Conservation (phyloP, 2,797 vertebrate genomes). For the Notolabrus celidotus region DNA sequence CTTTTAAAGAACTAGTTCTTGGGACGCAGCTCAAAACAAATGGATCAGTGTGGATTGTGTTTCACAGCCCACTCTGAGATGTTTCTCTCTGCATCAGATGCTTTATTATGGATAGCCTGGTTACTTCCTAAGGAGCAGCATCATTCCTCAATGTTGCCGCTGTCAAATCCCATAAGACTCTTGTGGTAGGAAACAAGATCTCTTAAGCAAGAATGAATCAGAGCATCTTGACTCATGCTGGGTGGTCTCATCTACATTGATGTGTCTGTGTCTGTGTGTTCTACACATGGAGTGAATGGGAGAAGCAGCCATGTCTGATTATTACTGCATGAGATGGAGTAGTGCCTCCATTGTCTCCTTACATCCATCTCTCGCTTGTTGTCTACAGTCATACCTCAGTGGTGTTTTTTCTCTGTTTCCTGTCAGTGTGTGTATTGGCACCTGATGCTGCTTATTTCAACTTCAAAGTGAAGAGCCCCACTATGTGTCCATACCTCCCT, state of each 20-base stretch:
- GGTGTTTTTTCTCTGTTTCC: slow-evolving; percentile 41
- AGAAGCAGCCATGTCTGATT: slow-evolving; percentile 65
- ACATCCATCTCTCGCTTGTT: slow-evolving; percentile 38
- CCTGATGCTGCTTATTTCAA: slow-evolving; percentile 33
- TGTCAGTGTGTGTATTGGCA: slow-evolving; percentile 21
- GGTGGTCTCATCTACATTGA: slow-evolving; percentile 41
- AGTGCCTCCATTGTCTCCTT: slow-evolving; percentile 60
- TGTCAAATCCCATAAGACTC: slow-evolving; percentile 65
- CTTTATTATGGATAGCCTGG: slow-evolving; percentile 53
- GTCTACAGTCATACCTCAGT: slow-evolving; percentile 41
- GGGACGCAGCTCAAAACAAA: slow-evolving; percentile 41
- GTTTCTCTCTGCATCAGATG: not conserved
- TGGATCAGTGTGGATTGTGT: slow-evolving; percentile 36
- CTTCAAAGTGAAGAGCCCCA: slow-evolving; percentile 58
- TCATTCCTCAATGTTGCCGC: slow-evolving; percentile 55
- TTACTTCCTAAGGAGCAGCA: slow-evolving; percentile 52
- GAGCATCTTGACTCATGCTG: slow-evolving; percentile 37
- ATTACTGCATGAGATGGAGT: slow-evolving; percentile 64
- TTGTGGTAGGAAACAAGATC: slow-evolving; percentile 46
- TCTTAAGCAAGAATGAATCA: slow-evolving; percentile 29
- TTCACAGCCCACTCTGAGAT: slow-evolving; percentile 28
- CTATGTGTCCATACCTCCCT: slow-evolving; percentile 37
- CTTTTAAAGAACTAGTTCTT: slow-evolving; percentile 30
- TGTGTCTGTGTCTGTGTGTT: slow-evolving; percentile 22
- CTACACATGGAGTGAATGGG: slow-evolving; percentile 56